phyloP scores from a whole-genome alignment of 2,797 vertebrate genomes.

The Danio choprae region DNA sequence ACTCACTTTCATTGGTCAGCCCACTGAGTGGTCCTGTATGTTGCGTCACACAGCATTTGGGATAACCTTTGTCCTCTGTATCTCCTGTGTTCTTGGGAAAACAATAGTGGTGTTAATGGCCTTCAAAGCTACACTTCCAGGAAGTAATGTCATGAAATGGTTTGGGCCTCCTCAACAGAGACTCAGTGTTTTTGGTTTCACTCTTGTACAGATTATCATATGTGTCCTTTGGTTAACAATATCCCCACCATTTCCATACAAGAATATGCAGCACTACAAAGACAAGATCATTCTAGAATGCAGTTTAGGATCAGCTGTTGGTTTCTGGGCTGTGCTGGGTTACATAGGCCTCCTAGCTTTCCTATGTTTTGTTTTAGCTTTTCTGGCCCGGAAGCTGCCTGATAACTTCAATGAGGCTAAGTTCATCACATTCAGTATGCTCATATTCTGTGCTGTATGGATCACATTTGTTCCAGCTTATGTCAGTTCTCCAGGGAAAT shows the following conservation, averaged over 20 bases:
- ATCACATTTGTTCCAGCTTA: no score
- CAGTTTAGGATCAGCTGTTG: constrained; percentile 54
- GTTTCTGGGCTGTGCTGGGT: constrained; percentile 63
- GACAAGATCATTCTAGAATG: constrained; percentile 62
- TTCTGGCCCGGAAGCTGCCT: constrained; percentile 58
- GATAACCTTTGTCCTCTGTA: constrained; percentile 56
- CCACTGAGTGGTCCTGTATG: constrained; percentile 73
- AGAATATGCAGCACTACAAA: constrained; percentile 55
- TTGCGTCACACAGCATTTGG: constrained; percentile 64
- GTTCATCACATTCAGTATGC: constrained; percentile 68
- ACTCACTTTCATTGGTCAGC: constrained; percentile 71
- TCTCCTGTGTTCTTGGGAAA: constrained; percentile 6
- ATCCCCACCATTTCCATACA: constrained; percentile 59
- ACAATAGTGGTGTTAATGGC: constrained; percentile 74
- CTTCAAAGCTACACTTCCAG: constrained; percentile 72
- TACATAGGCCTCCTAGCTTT: constrained; percentile 63
- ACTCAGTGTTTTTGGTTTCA: constrained; percentile 69
- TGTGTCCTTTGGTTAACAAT: constrained; percentile 59
- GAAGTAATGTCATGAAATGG: constrained; percentile 72
- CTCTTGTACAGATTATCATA: constrained; percentile 61
- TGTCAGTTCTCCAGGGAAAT: no score
- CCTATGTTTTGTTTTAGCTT: constrained; percentile 55
- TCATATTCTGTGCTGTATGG: no score
- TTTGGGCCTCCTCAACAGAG: constrained; percentile 74
- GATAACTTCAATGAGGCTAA: constrained; percentile 64